Percentiles rank a stretch among this genome's conserved stretches.
Evolutionary conservation across 2,888 invertebrate genomes (phyloP).

Genomic region (Calliopum simillimum): DNA sequence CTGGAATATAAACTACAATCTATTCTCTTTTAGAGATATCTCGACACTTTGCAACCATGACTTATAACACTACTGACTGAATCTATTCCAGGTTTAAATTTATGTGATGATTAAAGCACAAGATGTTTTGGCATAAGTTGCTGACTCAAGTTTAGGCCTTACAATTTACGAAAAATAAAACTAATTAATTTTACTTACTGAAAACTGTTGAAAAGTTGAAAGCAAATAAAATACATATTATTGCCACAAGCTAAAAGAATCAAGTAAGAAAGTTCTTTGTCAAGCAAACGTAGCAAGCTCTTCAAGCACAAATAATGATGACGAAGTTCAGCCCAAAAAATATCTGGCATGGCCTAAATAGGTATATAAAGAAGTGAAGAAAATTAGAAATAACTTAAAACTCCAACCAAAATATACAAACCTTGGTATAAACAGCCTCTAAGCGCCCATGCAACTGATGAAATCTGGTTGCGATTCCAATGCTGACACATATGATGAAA

Average conservation of each 20-base stretch:
- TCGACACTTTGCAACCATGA: too few species aligned
- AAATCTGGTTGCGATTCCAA: constrained; percentile 75
- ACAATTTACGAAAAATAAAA: too few species aligned
- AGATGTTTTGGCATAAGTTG: too few species aligned
- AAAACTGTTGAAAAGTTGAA: constrained; percentile 75
- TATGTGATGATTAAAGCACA: too few species aligned
- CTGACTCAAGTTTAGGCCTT: too few species aligned
- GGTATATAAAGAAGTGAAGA: neutral
- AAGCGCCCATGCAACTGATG: constrained; percentile 72
- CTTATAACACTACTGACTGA: too few species aligned
- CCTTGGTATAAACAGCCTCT: constrained; percentile 67
- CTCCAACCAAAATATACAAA: constrained; percentile 40
- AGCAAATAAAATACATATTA: constrained; percentile 81
- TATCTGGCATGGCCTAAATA: constrained; percentile 54
- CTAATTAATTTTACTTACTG: too few species aligned
- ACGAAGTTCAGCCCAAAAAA: constrained; percentile 75
- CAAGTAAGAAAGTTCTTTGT: constrained; percentile 73
- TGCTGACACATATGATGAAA: constrained; percentile 77
- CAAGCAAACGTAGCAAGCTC: constrained; percentile 73
- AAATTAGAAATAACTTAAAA: neutral
- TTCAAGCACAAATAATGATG: constrained; percentile 76
- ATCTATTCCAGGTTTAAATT: too few species aligned
- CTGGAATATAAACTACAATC: too few species aligned
- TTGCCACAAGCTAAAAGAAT: constrained; percentile 76
- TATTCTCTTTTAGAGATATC: too few species aligned